Base-by-base conservation (phyloP, 2,888 invertebrate species). In the Parnassius apollo region DNA sequence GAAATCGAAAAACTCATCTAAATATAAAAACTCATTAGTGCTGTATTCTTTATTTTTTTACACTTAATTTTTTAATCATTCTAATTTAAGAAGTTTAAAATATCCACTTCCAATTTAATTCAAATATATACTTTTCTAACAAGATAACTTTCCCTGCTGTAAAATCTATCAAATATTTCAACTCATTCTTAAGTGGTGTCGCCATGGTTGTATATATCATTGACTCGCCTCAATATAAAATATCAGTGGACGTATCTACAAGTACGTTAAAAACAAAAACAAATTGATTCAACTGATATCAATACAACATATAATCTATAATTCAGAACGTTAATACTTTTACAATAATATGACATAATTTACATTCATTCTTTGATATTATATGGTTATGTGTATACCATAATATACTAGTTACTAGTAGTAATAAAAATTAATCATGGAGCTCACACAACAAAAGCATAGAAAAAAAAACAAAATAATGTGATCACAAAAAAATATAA, bases 401-500 rank as follows among this genome's bases (percentile, higher is more conserved):
- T 44, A 35, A 35, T 3, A 45, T 18, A 42, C 42, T 49, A 50
- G 18, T 22, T 11, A 58, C 13, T 49, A 57, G 13, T 42, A 35
- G n/a, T 7, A n/a, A 53, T 42, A 22, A 42, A 22, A 42, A 48
- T 11, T 51, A 64, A 67, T 66, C 65, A 65, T 65, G 68, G 59
- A 62, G 62, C 68, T 70, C 18, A 49, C 13, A 49, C 42, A 80
- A 74, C 68, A 71, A 78, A 80, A 73, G 71, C 71, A 73, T 73
- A 71, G 66, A 72, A 70, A 73, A 67, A 71, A 68, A 66, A 68
- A 62, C 58, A 64, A 66, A 69, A 67, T 25, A 53, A 49, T 78
- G 80, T 76, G 80, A 83, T 86, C 88, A 88, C 88, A 88, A 89
- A 88, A 83, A 67, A 73, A 88, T 89, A 88, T 90, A 90, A 88